phyloP scores from a whole-genome alignment of 2,888 invertebrate species.

The Cordilura impudica region DNA sequence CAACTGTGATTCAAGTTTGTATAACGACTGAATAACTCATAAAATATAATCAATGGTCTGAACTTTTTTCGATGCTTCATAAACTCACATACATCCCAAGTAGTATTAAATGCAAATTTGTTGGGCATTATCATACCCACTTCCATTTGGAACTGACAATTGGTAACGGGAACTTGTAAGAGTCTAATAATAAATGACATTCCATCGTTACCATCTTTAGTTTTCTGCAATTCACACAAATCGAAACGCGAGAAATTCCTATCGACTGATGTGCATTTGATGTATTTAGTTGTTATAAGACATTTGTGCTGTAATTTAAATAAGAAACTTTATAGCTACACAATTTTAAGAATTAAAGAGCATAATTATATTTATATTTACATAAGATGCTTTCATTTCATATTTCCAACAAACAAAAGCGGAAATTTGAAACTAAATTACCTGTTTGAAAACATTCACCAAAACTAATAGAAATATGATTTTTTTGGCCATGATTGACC shows the following conservation, averaged over 20 bases:
- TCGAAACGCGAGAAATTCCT: neutral
- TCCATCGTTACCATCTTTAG: neutral
- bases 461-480: no score
- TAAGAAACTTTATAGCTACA: no score
- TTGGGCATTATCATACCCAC: neutral
- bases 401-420: no score
- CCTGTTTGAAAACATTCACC: no score
- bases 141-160: constrained; percentile 1
- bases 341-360: no score
- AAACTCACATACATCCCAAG: constrained; percentile 28
- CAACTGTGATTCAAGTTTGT: constrained; percentile 21
- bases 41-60: neutral
- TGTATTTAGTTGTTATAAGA: neutral
- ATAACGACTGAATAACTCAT: neutral
- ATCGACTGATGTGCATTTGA: neutral
- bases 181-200: neutral
- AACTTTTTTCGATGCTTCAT: neutral
- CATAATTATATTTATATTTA: no score
- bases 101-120: constrained; percentile 22
- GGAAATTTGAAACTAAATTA: no score
- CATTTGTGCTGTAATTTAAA: neutral
- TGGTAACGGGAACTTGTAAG: constrained; percentile 9
- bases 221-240: neutral
- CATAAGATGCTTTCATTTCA: no score
- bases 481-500: no score